Percentiles rank a stretch among this genome's conserved stretches.
Evolutionary conservation across 2,113 vertebrate genomes (phyloP).

Genomic region (Chloroceryle aenea): DNA sequence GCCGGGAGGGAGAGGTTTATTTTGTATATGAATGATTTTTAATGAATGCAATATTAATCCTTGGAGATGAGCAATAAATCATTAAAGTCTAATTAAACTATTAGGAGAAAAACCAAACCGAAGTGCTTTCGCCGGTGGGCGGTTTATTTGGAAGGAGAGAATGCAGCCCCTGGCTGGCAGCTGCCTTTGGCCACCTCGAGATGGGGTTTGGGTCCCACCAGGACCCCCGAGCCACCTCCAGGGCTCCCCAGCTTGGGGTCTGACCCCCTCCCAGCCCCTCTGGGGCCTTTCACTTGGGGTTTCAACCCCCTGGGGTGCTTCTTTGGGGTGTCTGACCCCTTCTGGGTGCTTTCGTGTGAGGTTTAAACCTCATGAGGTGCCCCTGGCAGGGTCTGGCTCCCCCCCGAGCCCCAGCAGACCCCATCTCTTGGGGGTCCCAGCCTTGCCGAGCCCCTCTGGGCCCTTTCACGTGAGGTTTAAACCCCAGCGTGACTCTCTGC

Average conservation of each 20-base stretch:
- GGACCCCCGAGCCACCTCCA: fast-evolving
- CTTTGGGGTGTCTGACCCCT: background rate
- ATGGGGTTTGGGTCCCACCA: fast-evolving
- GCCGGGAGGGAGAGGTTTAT: constrained; percentile 78
- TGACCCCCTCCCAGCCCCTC: fast-evolving
- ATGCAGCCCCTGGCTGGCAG: background rate
- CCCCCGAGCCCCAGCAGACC: background rate
- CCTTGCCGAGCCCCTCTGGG: background rate
- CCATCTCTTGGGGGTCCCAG: no score
- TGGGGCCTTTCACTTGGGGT: background rate
- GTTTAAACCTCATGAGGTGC: background rate
- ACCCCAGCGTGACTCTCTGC: background rate
- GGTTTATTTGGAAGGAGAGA: background rate
- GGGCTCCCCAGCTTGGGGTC: background rate
- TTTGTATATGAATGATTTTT: constrained; percentile 86
- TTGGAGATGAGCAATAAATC: constrained; percentile 86
- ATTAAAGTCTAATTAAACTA: constrained; percentile 81
- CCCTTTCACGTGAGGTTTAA: background rate
- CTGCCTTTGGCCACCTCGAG: background rate
- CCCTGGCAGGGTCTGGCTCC: no score
- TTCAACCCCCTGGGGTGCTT: background rate
- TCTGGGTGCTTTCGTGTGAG: fast-evolving
- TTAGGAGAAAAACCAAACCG: constrained; percentile 39
- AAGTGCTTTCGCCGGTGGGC: background rate
- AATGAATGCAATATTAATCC: constrained; percentile 87